Conservation (phyloP, 2,888 invertebrate genomes). For the Lasius fuliginosus region DNA sequence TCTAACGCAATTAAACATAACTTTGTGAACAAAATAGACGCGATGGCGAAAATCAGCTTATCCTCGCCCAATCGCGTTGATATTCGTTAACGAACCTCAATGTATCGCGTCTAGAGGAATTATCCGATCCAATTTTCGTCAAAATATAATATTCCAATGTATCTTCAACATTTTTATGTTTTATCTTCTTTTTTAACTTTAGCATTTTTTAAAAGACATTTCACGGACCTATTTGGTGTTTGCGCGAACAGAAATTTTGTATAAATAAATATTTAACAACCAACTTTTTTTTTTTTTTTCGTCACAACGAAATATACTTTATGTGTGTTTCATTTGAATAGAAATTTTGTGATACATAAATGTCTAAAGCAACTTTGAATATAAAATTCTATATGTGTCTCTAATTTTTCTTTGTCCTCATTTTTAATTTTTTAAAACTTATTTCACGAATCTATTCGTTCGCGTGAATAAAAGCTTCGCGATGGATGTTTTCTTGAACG, state of each 20-base stretch:
- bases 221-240: not conserved
- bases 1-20: constrained; percentile 41
- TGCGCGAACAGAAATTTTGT: not conserved
- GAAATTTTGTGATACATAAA: not conserved
- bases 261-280: not conserved
- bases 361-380: not conserved
- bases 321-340: not conserved
- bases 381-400: not conserved
- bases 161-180: not conserved
- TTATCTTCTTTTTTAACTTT: not conserved
- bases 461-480: not conserved
- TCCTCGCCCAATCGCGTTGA: constrained; percentile 19
- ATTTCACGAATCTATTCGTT: not conserved
- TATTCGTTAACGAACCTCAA: not conserved
- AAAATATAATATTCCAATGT: not conserved
- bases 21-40: constrained; percentile 37
- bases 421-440: not conserved
- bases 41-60: constrained; percentile 33
- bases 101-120: not conserved
- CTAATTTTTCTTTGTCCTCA: not conserved
- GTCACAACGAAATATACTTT: not conserved
- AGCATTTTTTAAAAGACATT: not conserved
- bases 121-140: not conserved
- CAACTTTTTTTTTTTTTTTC: too few relatives aligned
- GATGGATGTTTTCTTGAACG: not conserved